Base-by-base conservation (phyloP, 2,888 invertebrate species). In the Eugnorisma glareosa region DNA sequence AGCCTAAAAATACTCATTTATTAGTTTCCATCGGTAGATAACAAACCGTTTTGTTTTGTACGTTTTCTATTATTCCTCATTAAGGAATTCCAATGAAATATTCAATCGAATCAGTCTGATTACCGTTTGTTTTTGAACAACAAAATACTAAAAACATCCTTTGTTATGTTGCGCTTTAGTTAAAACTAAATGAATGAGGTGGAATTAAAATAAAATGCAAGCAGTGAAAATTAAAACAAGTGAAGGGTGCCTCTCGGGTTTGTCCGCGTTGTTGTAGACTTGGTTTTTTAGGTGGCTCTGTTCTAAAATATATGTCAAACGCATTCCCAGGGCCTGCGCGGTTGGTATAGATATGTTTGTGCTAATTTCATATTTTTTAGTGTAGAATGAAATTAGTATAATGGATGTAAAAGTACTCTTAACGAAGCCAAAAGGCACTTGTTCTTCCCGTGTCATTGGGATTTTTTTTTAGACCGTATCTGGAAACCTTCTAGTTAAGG, bases 241-340 rank as follows among this genome's bases (percentile, higher is more conserved):
- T 70, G 51, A 81, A 74, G 59, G 54, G 45, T 28, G 72, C 64
- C 51, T 18, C 51, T 72, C 54, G 28, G 45, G 40, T 78, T 57
- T 71, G 51, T 57, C 28, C 51, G 21, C n/a, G 59, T 31, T 45
- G 61, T 51, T 67, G 84, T 79, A 68, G 67, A 78, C 61, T 78
- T 83, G 40, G 3, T 61, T 61, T 81, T 81, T 73, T 67, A 83
- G 57, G 43, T 63, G 67, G 28, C 48, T 40, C 24, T 61, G 24
- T 80, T 73, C 54, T 73, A n/a, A 31, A 81, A 81, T 81, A 72
- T 54, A 72, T 69, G 81, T 69, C 81, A 81, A 84, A 72, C 59
- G 21, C n/a, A 77, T 24, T 75, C 45, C 28, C 43, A 66, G 31
- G 13, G 66, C 1, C 37, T 18, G 8, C 7, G 40, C 35, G n/a